Evolutionary conservation across 2,888 invertebrate species (phyloP), one percentile per base, ranked within the genome.

Genomic region (Furcula furcula): DNA sequence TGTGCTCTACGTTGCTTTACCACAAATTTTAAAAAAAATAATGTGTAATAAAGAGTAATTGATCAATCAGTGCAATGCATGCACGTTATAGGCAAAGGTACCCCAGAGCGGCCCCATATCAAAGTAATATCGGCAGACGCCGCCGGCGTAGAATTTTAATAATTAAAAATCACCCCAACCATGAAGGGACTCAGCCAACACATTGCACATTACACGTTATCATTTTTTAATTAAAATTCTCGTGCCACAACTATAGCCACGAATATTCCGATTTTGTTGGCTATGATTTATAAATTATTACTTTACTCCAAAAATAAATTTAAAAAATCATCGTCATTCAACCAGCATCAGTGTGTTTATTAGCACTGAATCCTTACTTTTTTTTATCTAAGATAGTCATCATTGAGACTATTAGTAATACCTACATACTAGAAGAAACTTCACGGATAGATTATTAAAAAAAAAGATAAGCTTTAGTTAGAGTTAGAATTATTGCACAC

Each of bases 151-250:
- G 79, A 85, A 82, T 80, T 85, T 84, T 85, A 85, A 86, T 86
- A 84, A 87, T 86, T 85, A 85, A 88, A 87, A 88, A 85, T 81
- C 85, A 79, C 86, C 86, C 85, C 79, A 72, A 60, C 71, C 63
- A 55, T 53, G 44, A 48, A 66, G 74, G 78, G 76, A 71, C 64
- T 50, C 55, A 61, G 63, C 67, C 41, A 39, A 53, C 56, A 75
- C 71, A 48, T 40, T 72, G 79, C 71, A 78, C 75, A 81, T 83
- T 77, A 82, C 70, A 65, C 71, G 78, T 78, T 84, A 84, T 81
- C 77, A 83, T 76, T 85, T 85, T 87, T 84, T 84, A 80, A 80
- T 80, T 80, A 81, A 73, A 76, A 69, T 72, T 65, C 66, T 65
- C 59, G 55, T 59, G 52, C 55, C 49, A 46, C 60, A 67, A 69